Evolutionary conservation across 64 coral and sea anemone species (phyloP).

Genomic region (Porites australiensis): DNA sequence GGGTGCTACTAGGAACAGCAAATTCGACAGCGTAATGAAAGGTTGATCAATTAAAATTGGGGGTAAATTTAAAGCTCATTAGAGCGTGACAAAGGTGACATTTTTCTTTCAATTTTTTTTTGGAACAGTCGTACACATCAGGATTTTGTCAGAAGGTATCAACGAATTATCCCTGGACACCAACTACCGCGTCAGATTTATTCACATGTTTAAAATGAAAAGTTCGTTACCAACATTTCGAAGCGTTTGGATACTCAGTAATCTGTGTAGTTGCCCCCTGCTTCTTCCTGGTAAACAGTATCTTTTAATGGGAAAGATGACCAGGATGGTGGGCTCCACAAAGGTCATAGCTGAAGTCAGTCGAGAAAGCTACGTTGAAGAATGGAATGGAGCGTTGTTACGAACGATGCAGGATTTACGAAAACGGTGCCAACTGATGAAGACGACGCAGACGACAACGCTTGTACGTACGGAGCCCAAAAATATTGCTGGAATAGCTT

Average conservation of each 20-base stretch:
- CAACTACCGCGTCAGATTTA: neutral
- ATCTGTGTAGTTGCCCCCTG: neutral
- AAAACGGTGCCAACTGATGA: neutral
- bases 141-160: neutral
- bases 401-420: neutral
- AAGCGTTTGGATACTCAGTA: conserved; percentile 24
- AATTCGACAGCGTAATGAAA: too few species aligned
- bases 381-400: neutral
- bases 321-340: neutral
- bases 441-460: neutral
- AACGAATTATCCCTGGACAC: conserved; percentile 4
- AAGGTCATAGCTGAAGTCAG: neutral
- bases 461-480: neutral
- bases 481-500: neutral
- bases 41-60: too few species aligned
- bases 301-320: conserved; percentile 15
- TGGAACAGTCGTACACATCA: conserved; percentile 13
- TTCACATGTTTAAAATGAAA: neutral
- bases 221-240: neutral
- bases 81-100: too few species aligned
- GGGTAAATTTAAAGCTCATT: too few species aligned
- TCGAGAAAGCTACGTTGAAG: conserved; percentile 14
- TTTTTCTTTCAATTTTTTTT: neutral
- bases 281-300: conserved; percentile 22
- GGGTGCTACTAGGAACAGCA: too few species aligned